Base-by-base conservation (phyloP, 2,797 vertebrate genomes). In the Falco peregrinus region DNA sequence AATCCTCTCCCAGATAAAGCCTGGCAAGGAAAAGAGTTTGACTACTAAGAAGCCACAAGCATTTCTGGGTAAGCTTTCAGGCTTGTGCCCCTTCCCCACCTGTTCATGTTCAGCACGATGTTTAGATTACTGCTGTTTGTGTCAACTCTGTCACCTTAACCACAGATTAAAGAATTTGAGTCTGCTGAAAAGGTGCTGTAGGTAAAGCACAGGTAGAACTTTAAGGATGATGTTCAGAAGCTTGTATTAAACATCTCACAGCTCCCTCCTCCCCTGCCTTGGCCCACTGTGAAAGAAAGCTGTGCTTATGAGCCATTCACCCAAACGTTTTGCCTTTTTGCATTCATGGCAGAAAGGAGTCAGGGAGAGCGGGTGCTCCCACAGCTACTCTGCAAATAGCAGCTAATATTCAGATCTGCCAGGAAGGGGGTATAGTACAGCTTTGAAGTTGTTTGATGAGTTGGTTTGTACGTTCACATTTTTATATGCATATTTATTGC, bases 401-500 rank as follows among this genome's bases (percentile, higher is more conserved):
- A 89, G 39, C 61, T 75, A 85, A 75, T 53, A 73, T 67, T 65
- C 41, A 68, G 25, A 67, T 70, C 71, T 16, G 5, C 69, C 68
- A 84, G 61, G 60, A 81, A 51, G 33, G 77, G 69, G n/a, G 13
- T 54, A 16, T 70, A 68, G 59, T 57, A 54, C 47, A 84, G n/a
- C 47, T 96, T 67, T 87, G 82, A 96, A 85, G 64, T 29, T 94
- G 48, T 59, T 74, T 80, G 73, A 87, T 93, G 87, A 76, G 59
- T 90, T 94, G 53, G 57, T 94, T 94, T 85, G 68, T 89, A 90
- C 65, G 90, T 90, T 95, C 87, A 89, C 60, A 33, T 94, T 97
- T 96, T 91, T 50, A 45, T 57, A 93, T 91, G 51, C 28, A 57
- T 93, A 91, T 96, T 95, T 97, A 95, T 95, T 95, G 80, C 64